Evolutionary conservation across 1,140 invertebrate species (phyloP).

Genomic region (Triops cancriformis): DNA sequence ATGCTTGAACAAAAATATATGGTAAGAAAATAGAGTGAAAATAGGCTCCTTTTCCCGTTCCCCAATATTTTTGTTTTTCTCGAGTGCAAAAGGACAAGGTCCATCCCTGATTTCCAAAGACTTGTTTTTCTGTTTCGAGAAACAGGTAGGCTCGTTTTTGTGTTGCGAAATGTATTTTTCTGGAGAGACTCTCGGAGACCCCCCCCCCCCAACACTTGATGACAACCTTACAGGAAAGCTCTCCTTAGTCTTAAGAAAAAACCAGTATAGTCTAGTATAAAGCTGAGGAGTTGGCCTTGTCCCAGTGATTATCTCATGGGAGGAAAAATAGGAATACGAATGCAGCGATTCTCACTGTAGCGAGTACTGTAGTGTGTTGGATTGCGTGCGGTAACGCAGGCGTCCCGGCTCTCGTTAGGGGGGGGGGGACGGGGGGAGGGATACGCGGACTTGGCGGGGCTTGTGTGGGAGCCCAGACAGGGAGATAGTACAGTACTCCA

Average conservation of each 20-base stretch:
- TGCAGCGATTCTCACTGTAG: neutral
- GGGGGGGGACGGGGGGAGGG: neutral
- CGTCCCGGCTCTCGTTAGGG: neutral
- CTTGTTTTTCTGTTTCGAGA: neutral
- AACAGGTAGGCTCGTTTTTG: constrained; percentile 1
- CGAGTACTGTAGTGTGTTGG: neutral
- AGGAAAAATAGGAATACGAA: neutral
- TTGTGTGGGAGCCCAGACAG: neutral
- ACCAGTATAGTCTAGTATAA: neutral
- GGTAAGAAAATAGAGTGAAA: neutral
- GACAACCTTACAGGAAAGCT: too few relatives aligned
- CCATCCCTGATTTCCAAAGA: neutral
- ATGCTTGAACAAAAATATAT: neutral
- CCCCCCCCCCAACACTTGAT: neutral
- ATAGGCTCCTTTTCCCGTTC: neutral
- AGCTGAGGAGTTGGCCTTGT: neutral
- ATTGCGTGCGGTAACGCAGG: neutral
- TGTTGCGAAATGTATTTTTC: neutral
- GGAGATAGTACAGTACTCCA: neutral
- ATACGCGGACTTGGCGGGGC: neutral
- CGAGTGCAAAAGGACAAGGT: neutral
- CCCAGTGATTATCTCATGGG: neutral
- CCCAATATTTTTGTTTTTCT: neutral
- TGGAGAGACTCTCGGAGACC: neutral
- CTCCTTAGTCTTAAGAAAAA: neutral